These are phyloP conservation scores for Caerostris extrusa DNA, from an alignment of 1,140 invertebrate species.

Conservation along the genomic window DNA sequence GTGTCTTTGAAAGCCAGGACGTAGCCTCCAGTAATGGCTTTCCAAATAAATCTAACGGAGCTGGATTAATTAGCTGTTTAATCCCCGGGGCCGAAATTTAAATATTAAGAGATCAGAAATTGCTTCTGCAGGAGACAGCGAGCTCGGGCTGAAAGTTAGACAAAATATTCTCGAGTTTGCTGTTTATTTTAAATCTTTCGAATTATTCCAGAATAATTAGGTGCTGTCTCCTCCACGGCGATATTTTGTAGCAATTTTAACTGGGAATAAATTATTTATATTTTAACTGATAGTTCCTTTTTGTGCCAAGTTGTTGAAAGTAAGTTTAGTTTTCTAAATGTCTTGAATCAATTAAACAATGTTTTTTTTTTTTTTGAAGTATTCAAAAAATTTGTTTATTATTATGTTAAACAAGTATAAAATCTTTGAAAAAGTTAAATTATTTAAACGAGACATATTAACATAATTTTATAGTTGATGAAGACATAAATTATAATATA, in stretches of 20 bases:
- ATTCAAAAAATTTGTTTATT: neutral
- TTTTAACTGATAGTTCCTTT: too few species aligned
- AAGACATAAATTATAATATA: too few species aligned
- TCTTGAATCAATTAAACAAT: neutral
- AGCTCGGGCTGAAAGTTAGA: neutral
- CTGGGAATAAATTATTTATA: too few species aligned
- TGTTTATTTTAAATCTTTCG: conserved; percentile 31
- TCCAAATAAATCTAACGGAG: neutral
- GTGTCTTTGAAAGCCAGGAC: neutral
- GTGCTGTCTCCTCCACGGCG: neutral
- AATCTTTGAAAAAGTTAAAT: neutral
- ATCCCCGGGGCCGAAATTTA: conserved; percentile 55
- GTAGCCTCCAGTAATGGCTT: neutral
- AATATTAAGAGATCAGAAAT: conserved; percentile 63
- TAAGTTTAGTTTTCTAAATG: neutral
- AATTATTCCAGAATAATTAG: conserved; percentile 29
- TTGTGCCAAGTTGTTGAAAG: neutral
- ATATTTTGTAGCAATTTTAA: too few species aligned
- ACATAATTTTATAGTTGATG: too few species aligned
- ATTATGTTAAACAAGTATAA: too few species aligned
- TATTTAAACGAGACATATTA: too few species aligned
- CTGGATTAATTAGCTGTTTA: conserved; percentile 62
- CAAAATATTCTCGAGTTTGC: neutral
- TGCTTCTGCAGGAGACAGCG: neutral
- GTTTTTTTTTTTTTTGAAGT: neutral